phyloP scores from a whole-genome alignment of 2,888 invertebrate genomes.

The Temnothorax unifasciatus region DNA sequence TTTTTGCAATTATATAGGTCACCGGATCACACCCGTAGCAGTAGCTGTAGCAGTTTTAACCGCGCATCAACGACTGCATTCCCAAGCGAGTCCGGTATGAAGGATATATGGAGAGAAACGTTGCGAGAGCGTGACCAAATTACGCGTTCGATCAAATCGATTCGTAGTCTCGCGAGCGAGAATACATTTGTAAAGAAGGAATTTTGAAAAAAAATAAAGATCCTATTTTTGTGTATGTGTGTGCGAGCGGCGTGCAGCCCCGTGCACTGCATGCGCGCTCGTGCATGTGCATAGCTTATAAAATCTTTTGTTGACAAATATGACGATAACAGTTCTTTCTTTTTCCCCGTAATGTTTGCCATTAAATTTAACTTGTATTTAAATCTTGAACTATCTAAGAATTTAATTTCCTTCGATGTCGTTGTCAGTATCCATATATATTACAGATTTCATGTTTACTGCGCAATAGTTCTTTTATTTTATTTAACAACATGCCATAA shows the following conservation, averaged over 20 bases:
- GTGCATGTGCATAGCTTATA: neutral
- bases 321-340: neutral
- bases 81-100: slow-evolving; percentile 63
- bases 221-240: neutral
- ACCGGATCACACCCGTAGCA: slow-evolving; percentile 76
- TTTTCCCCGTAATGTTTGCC: no score
- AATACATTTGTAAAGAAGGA: slow-evolving; percentile 5
- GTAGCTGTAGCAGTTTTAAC: slow-evolving; percentile 36
- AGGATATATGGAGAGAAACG: slow-evolving; percentile 81
- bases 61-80: slow-evolving; percentile 59
- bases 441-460: neutral
- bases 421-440: neutral
- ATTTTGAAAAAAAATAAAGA: neutral
- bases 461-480: neutral
- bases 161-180: slow-evolving; percentile 50
- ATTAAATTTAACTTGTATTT: neutral
- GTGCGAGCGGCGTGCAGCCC: neutral
- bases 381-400: neutral
- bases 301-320: neutral
- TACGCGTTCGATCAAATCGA: slow-evolving; percentile 68
- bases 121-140: slow-evolving; percentile 66
- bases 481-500: no score
- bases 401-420: neutral
- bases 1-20: slow-evolving; percentile 72
- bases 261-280: no score